Evolutionary conservation across 2,113 vertebrate species (phyloP).

Genomic region (Bubalus kerabau): DNA sequence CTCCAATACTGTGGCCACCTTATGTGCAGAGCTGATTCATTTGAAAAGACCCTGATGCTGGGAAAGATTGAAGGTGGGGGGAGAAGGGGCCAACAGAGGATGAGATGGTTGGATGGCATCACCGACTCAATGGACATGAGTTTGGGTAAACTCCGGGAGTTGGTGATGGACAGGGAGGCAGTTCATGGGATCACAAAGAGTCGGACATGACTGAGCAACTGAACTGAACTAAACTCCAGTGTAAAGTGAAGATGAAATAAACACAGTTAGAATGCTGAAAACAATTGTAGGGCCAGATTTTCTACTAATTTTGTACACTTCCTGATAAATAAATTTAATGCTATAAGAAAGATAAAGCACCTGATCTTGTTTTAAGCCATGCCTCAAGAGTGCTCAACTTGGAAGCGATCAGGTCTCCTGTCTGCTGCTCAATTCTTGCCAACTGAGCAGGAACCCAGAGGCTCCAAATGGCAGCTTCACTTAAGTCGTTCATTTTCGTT

Average conservation of each 20-base stretch:
- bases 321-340: neutral
- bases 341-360: neutral
- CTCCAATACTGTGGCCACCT: neutral
- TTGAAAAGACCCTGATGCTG: neutral
- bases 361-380: neutral
- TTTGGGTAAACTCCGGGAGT: neutral
- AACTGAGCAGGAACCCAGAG: neutral
- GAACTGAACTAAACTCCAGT: neutral
- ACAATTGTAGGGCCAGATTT: neutral
- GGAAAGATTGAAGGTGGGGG: neutral
- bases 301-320: neutral
- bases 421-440: neutral
- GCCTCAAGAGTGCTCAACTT: neutral
- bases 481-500: neutral
- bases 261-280: neutral
- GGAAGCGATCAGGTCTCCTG: neutral
- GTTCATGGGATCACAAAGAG: neutral
- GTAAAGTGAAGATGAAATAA: neutral
- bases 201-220: neutral
- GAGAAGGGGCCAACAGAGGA: neutral
- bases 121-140: neutral
- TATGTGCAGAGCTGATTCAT: neutral
- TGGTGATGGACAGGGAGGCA: neutral
- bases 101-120: neutral
- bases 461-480: neutral